Evolutionary conservation across 1,140 invertebrate species (phyloP), one percentile per base, ranked within the genome.

Genomic region (Daktulosphaira vitifoliae): DNA sequence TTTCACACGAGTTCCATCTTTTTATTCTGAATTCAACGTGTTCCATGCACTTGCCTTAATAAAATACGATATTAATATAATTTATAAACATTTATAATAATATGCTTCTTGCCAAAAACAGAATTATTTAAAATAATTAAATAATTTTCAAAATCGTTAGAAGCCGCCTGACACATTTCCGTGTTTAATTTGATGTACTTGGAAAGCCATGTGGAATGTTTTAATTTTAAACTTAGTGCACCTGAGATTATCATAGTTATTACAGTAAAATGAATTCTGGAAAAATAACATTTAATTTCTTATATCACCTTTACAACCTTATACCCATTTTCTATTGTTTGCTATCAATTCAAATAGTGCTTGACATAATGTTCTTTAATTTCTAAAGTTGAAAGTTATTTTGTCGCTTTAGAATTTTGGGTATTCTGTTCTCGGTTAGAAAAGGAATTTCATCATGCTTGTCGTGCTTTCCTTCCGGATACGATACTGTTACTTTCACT

Each of bases 301-400:
- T 33, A 33, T 33, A 81, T 72, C 33, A 81, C 72, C 73, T 78
- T 78, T 46, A 66, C 75, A 48, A 80, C 50, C 68, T 70, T 72
- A 26, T 81, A 50, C 46, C 78, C 79, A 66, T 73, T 37, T 54
- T 73, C 50, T 29, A 80, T n/a, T 67, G 73, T 77, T 70, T 78
- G 76, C 72, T 79, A 71, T 42, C 80, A 73, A 70, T 75, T 78
- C 67, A 69, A 65, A 71, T 78, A 78, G 71, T 80, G 79, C 46
- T 80, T 73, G 44, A 76, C 69, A 72, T 80, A 80, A 37, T 76
- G 76, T 59, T 69, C 68, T 74, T 73, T 74, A 38, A 29, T 39
- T 53, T 73, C 25, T 18, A 75, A 64, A 52, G 52, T 71, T 39
- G 70, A 59, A 33, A 74, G 23, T 62, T 75, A 66, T 67, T 76